Conservation (phyloP, 2,797 vertebrate genomes). For the Pangasius djambal region DNA sequence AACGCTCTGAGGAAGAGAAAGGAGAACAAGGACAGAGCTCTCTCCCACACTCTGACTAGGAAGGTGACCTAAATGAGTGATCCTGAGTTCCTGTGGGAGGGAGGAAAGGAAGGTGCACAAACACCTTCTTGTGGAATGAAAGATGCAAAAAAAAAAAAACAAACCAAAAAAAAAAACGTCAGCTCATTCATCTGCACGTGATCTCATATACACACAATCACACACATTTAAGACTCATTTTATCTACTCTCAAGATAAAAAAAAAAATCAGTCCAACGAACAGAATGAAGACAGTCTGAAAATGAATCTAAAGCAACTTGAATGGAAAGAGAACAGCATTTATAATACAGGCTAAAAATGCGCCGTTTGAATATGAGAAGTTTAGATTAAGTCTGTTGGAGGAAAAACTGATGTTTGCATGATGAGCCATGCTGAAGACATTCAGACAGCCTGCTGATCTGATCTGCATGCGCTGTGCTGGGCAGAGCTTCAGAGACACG, state of each 20-base stretch:
- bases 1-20: conserved; percentile 16
- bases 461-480: not conserved
- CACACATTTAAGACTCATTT: conserved; percentile 85
- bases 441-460: conserved; percentile 23
- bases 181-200: conserved; percentile 24
- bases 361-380: conserved; percentile 53
- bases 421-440: not conserved
- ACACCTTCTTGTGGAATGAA: conserved; percentile 72
- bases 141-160: conserved; percentile 60
- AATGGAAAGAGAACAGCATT: conserved; percentile 70
- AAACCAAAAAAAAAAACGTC: not conserved
- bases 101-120: conserved; percentile 73
- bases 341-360: conserved; percentile 67
- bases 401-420: conserved; percentile 9
- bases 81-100: conserved; percentile 84
- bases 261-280: conserved; percentile 53
- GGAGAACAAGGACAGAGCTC: not conserved
- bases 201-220: conserved; percentile 60
- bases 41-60: conserved; percentile 47
- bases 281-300: conserved; percentile 22
- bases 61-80: conserved; percentile 81
- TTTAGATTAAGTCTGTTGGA: conserved; percentile 25
- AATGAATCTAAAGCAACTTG: conserved; percentile 64
- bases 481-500: conserved; percentile 3
- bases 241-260: conserved; percentile 52